Evolutionary conservation across 1,140 invertebrate species (phyloP), one percentile per base, ranked within the genome.

Genomic region (Thaumetopoea pityocampa): DNA sequence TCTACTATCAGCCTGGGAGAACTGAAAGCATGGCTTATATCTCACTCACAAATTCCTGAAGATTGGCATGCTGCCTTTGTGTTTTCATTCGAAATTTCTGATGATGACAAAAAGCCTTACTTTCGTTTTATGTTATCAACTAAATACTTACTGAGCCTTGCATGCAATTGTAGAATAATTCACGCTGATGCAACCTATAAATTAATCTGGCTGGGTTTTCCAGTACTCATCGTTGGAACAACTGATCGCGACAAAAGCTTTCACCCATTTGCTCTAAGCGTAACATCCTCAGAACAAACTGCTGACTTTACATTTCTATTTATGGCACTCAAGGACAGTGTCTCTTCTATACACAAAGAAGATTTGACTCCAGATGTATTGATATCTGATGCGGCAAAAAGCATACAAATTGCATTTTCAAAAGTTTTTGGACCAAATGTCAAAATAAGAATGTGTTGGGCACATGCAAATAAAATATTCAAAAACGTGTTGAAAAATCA

Each of bases 161-260:
- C 42, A 5, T n/a, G 5, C n/a, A 6, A 24, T 8, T 10, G 15
- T 0, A 36, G 18, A 15, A 9, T 51, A 10, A 28, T 63, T 15
- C 50, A 63, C 18, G 38, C 48, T 5, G 51, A 55, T 48, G 48
- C 48, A 3, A 62, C 58, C 1, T 54, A 57, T 32, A 60, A 56
- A 54, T 12, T 59, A 2, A 44, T 59, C 4, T 66, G 58, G 55
- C 58, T 63, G 26, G 51, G 51, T 29, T 63, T 41, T 34, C 44
- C 50, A 4, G 44, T 57, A 1, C 30, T 53, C 1, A 26, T 53
- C n/a, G 26, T 53, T 27, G 56, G 51, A 18, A 55, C 27, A n/a
- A 57, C 24, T 23, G 56, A 61, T 27, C 48, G 37, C 27, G 34
- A 42, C 8, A 24, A 35, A 37, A 37, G 28, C 3, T 59, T 59